Conservation (phyloP, 2,113 vertebrate species). For the Prinia subflava region DNA sequence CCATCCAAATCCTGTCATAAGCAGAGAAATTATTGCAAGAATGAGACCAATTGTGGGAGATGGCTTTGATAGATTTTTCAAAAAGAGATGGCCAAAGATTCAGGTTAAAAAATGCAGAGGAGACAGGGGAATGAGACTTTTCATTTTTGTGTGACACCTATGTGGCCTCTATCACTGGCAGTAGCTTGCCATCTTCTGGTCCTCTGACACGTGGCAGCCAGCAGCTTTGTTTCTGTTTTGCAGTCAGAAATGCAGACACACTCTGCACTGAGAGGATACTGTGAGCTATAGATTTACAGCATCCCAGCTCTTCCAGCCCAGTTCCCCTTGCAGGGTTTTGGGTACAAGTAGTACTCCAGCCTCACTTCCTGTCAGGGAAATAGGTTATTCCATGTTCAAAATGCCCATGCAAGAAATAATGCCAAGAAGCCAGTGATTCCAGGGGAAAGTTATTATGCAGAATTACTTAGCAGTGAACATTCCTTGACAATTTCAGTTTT, state of each 20-base stretch:
- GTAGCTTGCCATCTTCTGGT: not conserved
- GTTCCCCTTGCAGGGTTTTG: not conserved
- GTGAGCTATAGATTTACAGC: not conserved
- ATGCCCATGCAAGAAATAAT: not conserved
- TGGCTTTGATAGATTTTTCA: not conserved
- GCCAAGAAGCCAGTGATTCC: not conserved
- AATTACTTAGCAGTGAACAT: not conserved
- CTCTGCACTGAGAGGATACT: not conserved
- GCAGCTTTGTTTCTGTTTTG: not conserved
- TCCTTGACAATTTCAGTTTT: not conserved
- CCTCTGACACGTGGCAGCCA: not conserved
- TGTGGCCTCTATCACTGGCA: not conserved
- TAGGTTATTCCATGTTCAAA: not conserved
- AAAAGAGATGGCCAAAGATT: not conserved
- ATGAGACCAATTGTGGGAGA: not conserved
- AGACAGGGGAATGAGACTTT: not conserved
- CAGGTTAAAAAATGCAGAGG: not conserved
- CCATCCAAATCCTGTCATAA: not conserved
- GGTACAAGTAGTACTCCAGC: not conserved
- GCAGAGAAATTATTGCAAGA: not conserved
- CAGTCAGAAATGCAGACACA: not conserved
- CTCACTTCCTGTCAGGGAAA: not conserved
- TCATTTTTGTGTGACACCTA: not conserved
- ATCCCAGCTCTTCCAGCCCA: not conserved
- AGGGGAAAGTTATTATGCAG: not conserved